A percentile compares a stretch with the other conserved stretches of the same genome.
Conservation (phyloP, 2,113 vertebrate species). For the Sus scrofa region T2T-Sscrofa CM000829.6:62976501-62977000, state of each 20-base stretch:
- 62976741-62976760: not conserved
- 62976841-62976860: slow-evolving; percentile 57
- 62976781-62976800: not conserved
- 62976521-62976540: not conserved
- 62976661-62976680: not conserved
- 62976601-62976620: not conserved
- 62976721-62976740: not conserved
- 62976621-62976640: not conserved
- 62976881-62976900: slow-evolving; percentile 77
- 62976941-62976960: slow-evolving; percentile 76
- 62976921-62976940: slow-evolving; percentile 80
- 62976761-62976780: not conserved
- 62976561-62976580: not conserved
- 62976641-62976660: not conserved
- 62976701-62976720: not conserved
- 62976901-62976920: slow-evolving; percentile 87
- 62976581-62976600: not conserved
- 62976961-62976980: slow-evolving; percentile 84
- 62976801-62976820: slow-evolving; percentile 24
- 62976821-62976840: slow-evolving; percentile 22
- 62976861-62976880: slow-evolving; percentile 60
- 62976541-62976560: not conserved
- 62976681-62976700: not conserved
- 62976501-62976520: not conserved
- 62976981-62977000: slow-evolving; percentile 85